These are phyloP conservation scores for Amazonetta brasiliensis DNA, from an alignment of 2,797 vertebrate species.

Conservation along the genomic window DNA sequence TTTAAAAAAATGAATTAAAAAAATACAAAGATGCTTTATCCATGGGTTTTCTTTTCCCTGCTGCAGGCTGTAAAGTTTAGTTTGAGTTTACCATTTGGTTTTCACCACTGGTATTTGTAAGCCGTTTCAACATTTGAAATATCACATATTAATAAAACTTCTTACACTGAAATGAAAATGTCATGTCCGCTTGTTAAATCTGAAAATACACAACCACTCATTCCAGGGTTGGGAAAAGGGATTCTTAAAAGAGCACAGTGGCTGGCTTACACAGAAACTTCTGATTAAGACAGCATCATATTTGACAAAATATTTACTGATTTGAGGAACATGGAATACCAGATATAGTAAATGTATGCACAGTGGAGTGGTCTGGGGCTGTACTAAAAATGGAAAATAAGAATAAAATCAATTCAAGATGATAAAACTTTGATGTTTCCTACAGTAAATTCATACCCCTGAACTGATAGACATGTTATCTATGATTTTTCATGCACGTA, in stretches of 20 bases:
- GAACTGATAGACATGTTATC: background rate
- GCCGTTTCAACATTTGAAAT: background rate
- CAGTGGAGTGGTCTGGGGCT: background rate
- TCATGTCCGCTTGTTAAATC: background rate
- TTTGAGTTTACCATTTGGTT: background rate
- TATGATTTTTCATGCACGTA: background rate
- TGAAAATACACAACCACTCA: background rate
- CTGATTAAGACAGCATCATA: background rate
- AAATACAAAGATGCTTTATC: background rate
- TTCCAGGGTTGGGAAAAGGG: background rate
- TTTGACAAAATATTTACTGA: background rate
- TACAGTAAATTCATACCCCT: background rate
- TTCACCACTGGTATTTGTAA: background rate
- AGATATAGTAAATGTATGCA: background rate
- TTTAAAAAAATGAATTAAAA: background rate
- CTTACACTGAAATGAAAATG: background rate
- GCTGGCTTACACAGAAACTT: background rate
- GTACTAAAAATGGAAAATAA: background rate
- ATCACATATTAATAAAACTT: background rate
- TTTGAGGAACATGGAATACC: background rate
- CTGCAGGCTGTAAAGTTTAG: background rate
- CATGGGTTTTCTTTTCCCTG: background rate
- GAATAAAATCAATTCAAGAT: background rate
- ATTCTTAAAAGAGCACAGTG: background rate
- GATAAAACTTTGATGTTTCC: background rate